Base-by-base conservation (phyloP, 2,888 invertebrate species). In the Metalampra italica region DNA sequence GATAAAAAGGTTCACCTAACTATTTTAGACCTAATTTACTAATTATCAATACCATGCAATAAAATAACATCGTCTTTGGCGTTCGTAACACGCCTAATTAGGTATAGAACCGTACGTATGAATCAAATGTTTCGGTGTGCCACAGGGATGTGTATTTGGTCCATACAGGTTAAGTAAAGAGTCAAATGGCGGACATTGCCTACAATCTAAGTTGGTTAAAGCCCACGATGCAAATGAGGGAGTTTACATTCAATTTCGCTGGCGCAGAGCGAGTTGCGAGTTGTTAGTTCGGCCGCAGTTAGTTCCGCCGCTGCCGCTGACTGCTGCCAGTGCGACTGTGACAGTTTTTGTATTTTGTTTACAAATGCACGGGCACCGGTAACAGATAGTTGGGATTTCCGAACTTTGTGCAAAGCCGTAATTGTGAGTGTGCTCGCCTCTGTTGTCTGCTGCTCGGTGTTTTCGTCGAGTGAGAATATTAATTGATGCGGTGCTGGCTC, bases 161-260 rank as follows among this genome's bases (percentile, higher is more conserved):
- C 22, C 22, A 22, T 22, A 22, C 22, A 5, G 3, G 22, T 22
- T 22, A 5, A 22, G 22, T 22, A 22, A 22, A 3, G 22, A 8
- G 3, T 5, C 32, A 11, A 32, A 32, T 2, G 1, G 32, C 32
- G 32, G 32, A 32, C 32, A 32, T 8, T 11, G 32, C 32, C 32
- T 32, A n/a, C 43, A 32, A 11, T 13, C 45, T 29, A 46, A 46
- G 46, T 43, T 43, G 14, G 50, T 50, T 54, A 45, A 45, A 56
- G 52, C 52, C 47, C 42, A 49, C 66, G 68, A 75, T 71, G 73
- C 70, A 77, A 78, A 77, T 77, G 71, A 68, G 61, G 60, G 65
- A 68, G 71, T 68, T 74, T 68, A 71, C 74, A 76, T 75, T 78
- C 71, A 78, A 79, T 78, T 76, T 72, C n/a, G 71, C 63, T 62